These are phyloP conservation scores for Venusia cambrica DNA, from an alignment of 2,888 invertebrate genomes.

Conservation along the genomic window DNA sequence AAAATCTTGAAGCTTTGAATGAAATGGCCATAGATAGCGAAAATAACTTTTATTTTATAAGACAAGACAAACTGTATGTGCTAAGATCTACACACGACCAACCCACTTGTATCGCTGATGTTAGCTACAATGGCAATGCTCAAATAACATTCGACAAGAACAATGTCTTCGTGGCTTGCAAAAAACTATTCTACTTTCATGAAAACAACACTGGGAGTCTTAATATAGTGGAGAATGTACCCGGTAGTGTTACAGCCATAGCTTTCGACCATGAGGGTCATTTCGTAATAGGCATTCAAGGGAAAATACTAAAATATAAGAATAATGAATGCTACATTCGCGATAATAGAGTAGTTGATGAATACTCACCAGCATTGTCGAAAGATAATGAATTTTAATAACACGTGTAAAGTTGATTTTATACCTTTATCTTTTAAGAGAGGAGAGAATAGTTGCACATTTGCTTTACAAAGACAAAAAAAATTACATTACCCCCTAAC, in stretches of 20 bases:
- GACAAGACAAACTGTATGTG: constrained; percentile 52
- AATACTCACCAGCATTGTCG: constrained; percentile 15
- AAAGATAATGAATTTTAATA: background rate
- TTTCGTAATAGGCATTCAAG: constrained; percentile 53
- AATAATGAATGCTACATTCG: constrained; percentile 48
- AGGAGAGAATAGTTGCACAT: too few species aligned
- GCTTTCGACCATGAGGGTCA: constrained; percentile 57
- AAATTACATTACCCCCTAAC: too few species aligned
- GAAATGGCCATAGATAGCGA: constrained; percentile 61
- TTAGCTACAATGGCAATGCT: constrained; percentile 54
- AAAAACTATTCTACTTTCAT: constrained; percentile 53
- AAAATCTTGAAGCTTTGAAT: constrained; percentile 50
- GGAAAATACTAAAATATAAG: constrained; percentile 56
- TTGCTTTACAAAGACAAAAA: too few species aligned
- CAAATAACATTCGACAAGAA: constrained; percentile 59
- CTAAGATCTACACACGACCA: constrained; percentile 44
- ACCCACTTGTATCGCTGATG: constrained; percentile 48
- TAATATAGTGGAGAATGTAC: constrained; percentile 49
- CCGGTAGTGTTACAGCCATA: constrained; percentile 55
- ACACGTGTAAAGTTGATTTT: too few species aligned
- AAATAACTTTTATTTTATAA: constrained; percentile 64
- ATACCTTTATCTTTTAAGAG: too few species aligned
- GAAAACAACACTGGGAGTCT: constrained; percentile 52
- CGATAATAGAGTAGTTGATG: constrained; percentile 26
- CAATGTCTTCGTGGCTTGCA: constrained; percentile 56